Evolutionary conservation across 2,113 vertebrate genomes (phyloP).

Genomic region (Andinoacara biseriatus): DNA sequence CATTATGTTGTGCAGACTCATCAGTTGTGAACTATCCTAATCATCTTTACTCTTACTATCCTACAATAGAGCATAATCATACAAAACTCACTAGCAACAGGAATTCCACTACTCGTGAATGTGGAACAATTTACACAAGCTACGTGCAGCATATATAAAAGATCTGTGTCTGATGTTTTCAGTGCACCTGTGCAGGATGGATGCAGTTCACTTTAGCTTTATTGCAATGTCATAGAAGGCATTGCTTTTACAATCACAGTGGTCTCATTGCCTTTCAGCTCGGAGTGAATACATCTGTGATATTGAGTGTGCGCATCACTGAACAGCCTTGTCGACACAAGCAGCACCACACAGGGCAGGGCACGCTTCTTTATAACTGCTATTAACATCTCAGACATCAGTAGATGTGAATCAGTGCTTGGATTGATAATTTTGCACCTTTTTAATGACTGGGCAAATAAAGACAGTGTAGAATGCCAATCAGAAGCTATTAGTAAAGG

Average conservation of each 20-base stretch:
- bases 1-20: constrained; percentile 78
- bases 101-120: background rate
- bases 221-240: constrained; percentile 4
- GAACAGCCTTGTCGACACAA: constrained; percentile 30
- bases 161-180: background rate
- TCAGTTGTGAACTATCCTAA: constrained; percentile 55
- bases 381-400: constrained; percentile 67
- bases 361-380: constrained; percentile 72
- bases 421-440: constrained; percentile 69
- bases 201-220: background rate
- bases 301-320: background rate
- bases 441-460: constrained; percentile 65
- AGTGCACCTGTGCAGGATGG: background rate
- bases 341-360: constrained; percentile 58
- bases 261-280: background rate
- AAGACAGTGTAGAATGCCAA: constrained; percentile 47
- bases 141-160: background rate
- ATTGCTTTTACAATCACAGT: background rate
- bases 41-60: constrained; percentile 6
- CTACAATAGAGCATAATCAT: background rate
- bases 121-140: background rate
- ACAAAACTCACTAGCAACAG: background rate
- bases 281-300: constrained; percentile 20
- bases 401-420: constrained; percentile 71
- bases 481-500: constrained; percentile 66